Evolutionary conservation across 2,888 invertebrate species (phyloP), one percentile per base, ranked within the genome.

Genomic region (Melipona beecheii): DNA sequence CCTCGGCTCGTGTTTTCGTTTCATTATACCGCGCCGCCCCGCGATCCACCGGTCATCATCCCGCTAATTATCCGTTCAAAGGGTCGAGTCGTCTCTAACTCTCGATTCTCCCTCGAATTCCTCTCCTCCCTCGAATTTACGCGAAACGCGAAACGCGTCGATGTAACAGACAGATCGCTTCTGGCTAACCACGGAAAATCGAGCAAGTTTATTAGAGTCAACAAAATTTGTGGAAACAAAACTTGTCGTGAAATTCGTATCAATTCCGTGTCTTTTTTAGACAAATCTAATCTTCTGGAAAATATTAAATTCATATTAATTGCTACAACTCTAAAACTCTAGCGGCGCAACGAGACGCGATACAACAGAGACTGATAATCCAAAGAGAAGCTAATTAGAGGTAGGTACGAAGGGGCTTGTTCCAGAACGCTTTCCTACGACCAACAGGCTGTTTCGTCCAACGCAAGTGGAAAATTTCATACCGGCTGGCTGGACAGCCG

Each of bases 1-100:
- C 74, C 54, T 49, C 74, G 58, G 49, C 24, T n/a, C 71, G 78
- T 93, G 92, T 93, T 93, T 92, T 93, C 93, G 90, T 93, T 93
- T 93, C 92, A 93, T 93, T 93, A 92, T 91, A 86, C 81, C 87
- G 85, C 85, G 79, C 87, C 87, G 62, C 72, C 70, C n/a, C 11
- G 19, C n/a, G 31, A 66, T 69, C 81, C 82, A 24, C 62, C 69
- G 88, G 85, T 90, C 90, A 92, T 91, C 90, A 91, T 91, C 86
- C 86, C 76, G 83, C 90, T 91, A 91, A 93, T 92, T 92, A 92
- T 88, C 90, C 87, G 79, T 76, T 81, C 75, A 82, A 86, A 85
- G 81, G 82, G 82, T 75, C 66, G 70, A 49, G 49, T 56, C 19
- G 9, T 31, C 21, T 11, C 21, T 11, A 6, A 4, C 69, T 31